A percentile compares a stretch with the other conserved stretches of the same genome.
Evolutionary conservation across 2,888 invertebrate genomes (phyloP).

Genomic region (Sphecodes monilicornis): DNA sequence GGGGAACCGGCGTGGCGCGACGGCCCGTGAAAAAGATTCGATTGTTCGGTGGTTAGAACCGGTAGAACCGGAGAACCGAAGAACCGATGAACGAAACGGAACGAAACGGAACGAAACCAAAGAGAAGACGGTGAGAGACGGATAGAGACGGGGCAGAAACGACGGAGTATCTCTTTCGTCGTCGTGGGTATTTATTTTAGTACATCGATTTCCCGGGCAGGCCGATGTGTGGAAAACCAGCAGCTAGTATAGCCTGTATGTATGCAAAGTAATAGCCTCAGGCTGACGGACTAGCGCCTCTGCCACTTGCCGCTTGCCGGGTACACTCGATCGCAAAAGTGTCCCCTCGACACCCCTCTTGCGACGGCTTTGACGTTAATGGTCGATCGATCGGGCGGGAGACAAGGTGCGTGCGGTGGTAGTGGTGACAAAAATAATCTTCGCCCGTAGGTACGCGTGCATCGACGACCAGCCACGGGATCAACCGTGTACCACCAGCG

Average conservation of each 20-base stretch:
- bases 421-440: conserved; percentile 70
- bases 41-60: background rate
- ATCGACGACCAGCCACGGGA: conserved; percentile 12
- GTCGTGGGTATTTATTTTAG: conserved; percentile 72
- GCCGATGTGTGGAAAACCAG: conserved; percentile 39
- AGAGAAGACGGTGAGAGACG: conserved; percentile 26
- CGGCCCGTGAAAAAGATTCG: background rate
- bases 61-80: no score
- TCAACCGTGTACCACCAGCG: conserved; percentile 9
- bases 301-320: conserved; percentile 62
- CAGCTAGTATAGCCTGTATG: conserved; percentile 45
- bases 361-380: conserved; percentile 72
- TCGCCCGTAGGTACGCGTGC: conserved; percentile 40
- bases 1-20: background rate
- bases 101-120: background rate
- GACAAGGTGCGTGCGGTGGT: conserved; percentile 67
- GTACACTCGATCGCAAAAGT: conserved; percentile 72
- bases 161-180: conserved; percentile 62
- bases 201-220: conserved; percentile 70
- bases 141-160: no score
- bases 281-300: conserved; percentile 72
- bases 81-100: background rate
- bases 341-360: conserved; percentile 52
- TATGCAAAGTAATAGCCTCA: conserved; percentile 73
- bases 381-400: conserved; percentile 71